phyloP scores from a whole-genome alignment of 2,113 vertebrate species.

The Proteles cristata region DNA sequence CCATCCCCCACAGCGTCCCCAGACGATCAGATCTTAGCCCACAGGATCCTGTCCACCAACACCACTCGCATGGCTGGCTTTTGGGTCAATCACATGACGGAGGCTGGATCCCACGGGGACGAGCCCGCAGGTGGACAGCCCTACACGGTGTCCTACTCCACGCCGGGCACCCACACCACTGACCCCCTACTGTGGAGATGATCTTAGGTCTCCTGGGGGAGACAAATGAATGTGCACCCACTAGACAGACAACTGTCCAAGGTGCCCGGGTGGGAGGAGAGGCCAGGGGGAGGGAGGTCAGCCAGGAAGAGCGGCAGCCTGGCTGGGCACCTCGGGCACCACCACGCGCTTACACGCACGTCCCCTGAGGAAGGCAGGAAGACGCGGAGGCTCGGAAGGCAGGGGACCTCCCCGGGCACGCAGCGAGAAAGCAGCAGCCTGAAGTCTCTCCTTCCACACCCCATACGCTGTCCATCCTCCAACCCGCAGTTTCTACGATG shows the following conservation, averaged over 20 bases:
- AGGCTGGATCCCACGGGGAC: neutral
- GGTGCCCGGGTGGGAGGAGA: neutral
- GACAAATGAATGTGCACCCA: accelerated
- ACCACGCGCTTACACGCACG: neutral
- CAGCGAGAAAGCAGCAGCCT: neutral
- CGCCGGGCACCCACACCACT: neutral
- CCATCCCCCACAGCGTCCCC: accelerated
- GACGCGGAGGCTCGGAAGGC: neutral
- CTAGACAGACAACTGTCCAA: neutral
- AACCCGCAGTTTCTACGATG: accelerated
- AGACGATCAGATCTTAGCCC: neutral
- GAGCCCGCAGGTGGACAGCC: accelerated
- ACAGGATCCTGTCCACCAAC: neutral
- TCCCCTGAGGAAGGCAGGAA: neutral
- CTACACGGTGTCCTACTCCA: accelerated
- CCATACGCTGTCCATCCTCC: accelerated
- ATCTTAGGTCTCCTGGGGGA: neutral
- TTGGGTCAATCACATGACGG: accelerated
- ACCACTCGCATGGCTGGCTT: accelerated
- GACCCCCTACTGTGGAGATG: accelerated
- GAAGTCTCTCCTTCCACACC: neutral
- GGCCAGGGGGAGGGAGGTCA: neutral
- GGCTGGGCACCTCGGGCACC: accelerated
- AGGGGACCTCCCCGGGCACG: neutral
- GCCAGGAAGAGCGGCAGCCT: accelerated